Conservation (phyloP, 2,888 invertebrate species). For the Eudemis profundana region DNA sequence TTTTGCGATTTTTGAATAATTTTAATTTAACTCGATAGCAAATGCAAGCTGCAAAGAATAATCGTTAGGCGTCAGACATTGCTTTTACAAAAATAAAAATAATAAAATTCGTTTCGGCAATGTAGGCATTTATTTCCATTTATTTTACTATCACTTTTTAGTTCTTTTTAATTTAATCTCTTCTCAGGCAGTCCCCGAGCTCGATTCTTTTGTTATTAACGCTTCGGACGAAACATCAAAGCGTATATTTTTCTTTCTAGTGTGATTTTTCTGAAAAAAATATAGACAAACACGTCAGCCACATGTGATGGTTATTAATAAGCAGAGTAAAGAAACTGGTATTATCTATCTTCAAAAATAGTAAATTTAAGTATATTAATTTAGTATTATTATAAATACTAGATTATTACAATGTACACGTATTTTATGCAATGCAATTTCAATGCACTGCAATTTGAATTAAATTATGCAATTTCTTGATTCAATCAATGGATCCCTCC, state of each 20-base stretch:
- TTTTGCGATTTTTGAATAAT: neutral
- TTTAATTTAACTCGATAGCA: neutral
- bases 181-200: slow-evolving; percentile 61
- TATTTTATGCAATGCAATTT: too few species aligned
- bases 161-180: slow-evolving; percentile 45
- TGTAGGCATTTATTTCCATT: slow-evolving; percentile 51
- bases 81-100: neutral
- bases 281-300: too few species aligned
- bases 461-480: too few species aligned
- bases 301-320: too few species aligned
- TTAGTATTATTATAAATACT: too few species aligned
- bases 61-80: neutral
- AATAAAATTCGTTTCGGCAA: slow-evolving; percentile 27
- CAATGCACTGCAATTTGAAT: too few species aligned
- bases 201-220: slow-evolving; percentile 65
- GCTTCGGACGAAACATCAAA: slow-evolving; percentile 79
- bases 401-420: too few species aligned
- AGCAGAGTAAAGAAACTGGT: too few species aligned
- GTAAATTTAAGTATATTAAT: too few species aligned
- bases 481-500: too few species aligned
- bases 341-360: too few species aligned
- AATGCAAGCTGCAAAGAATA: neutral
- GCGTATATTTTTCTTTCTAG: slow-evolving; percentile 78
- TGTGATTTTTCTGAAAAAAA: slow-evolving; percentile 69
- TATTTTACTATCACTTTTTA: slow-evolving; percentile 50